phyloP scores from a whole-genome alignment of 2,888 invertebrate genomes.

The Coelinius sp. region DNA sequence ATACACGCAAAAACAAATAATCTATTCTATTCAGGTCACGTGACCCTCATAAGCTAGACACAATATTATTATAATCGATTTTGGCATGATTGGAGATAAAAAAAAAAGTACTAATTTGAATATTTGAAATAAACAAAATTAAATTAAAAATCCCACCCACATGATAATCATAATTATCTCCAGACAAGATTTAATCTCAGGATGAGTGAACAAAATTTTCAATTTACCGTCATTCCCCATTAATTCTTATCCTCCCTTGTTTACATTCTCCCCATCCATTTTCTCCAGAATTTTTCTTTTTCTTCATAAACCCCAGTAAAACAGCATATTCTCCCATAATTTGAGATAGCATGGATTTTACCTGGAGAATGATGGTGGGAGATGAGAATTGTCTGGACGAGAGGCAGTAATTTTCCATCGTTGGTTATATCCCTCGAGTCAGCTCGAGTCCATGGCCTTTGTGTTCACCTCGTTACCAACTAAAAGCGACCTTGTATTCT shows the following conservation, averaged over 20 bases:
- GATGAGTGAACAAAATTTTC: not conserved
- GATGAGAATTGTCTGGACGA: slow-evolving; percentile 3
- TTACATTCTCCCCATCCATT: not conserved
- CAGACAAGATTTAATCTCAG: not conserved
- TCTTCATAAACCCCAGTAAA: not conserved
- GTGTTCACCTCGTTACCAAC: slow-evolving; percentile 22
- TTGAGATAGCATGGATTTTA: not conserved
- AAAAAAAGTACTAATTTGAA: too few relatives aligned
- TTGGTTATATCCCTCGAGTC: slow-evolving; percentile 10
- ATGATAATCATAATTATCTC: not conserved
- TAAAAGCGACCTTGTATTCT: slow-evolving; percentile 15
- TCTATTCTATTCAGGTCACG: not conserved
- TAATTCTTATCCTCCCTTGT: not conserved
- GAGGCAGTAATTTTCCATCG: slow-evolving; percentile 11
- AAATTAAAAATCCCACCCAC: not conserved
- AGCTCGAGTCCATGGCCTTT: slow-evolving; percentile 16
- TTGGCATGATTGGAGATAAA: too few relatives aligned
- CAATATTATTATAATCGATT: too few relatives aligned
- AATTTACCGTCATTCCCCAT: not conserved
- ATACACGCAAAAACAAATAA: not conserved
- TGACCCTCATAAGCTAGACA: too few relatives aligned
- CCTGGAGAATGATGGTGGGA: not conserved
- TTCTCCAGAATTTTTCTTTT: not conserved
- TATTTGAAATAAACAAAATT: too few relatives aligned
- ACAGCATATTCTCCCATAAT: not conserved